These are phyloP conservation scores for Myrmophylax atrothorax DNA, from an alignment of 2,113 vertebrate species.

Conservation along the genomic window DNA sequence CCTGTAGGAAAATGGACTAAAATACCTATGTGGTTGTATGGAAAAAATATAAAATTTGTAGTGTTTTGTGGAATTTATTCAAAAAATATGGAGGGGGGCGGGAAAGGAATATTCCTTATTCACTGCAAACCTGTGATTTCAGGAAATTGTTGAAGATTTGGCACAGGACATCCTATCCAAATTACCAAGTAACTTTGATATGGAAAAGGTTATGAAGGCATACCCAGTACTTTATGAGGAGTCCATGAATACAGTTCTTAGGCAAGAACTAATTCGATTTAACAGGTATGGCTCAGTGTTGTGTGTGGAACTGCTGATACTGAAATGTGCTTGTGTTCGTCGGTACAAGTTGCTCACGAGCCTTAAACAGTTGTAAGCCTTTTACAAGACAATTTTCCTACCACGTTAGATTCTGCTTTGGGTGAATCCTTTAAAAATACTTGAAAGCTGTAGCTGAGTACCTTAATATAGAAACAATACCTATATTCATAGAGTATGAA, in stretches of 20 bases:
- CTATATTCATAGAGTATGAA: not conserved
- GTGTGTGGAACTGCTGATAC: not conserved
- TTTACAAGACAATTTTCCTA: not conserved
- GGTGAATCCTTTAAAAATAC: not conserved
- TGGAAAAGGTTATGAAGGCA: conserved; percentile 77
- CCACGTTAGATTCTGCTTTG: not conserved
- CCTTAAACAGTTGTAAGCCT: not conserved
- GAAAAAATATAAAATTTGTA: not conserved
- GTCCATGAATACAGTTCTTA: conserved; percentile 94
- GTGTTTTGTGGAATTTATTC: not conserved
- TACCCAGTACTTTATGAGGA: conserved; percentile 91
- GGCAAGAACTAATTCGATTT: conserved; percentile 90
- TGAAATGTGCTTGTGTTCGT: not conserved
- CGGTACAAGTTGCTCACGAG: not conserved
- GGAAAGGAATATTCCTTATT: not conserved
- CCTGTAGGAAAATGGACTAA: not conserved
- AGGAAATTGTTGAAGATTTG: conserved; percentile 90
- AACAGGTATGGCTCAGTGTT: conserved; percentile 80
- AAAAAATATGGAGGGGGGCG: not conserved
- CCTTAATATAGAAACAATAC: not conserved
- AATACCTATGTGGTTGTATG: not conserved
- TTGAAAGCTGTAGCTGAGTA: not conserved
- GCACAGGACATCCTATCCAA: conserved; percentile 87
- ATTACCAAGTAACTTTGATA: conserved; percentile 83
- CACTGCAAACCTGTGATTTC: conserved; percentile 28